These are phyloP conservation scores for Panthera leo DNA, from an alignment of 2,113 vertebrate species.

Conservation along the genomic window DNA sequence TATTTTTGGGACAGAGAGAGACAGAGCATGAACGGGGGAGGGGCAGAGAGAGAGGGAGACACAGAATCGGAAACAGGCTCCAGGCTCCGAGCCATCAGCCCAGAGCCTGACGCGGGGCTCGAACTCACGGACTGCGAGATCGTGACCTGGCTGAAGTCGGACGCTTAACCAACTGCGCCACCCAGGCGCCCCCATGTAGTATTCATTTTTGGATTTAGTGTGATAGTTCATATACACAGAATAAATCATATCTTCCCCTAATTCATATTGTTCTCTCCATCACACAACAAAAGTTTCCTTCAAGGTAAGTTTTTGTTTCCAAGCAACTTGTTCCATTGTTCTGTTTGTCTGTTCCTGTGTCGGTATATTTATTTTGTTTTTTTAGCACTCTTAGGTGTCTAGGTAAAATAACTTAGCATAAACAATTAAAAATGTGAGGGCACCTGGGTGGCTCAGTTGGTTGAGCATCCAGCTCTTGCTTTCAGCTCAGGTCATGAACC, in stretches of 20 bases:
- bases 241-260: background rate
- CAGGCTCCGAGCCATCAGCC: too few relatives aligned
- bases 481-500: too few relatives aligned
- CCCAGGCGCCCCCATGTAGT: background rate
- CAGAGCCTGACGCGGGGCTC: too few relatives aligned
- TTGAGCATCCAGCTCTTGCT: too few relatives aligned
- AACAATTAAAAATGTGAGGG: background rate
- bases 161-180: too few relatives aligned
- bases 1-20: too few relatives aligned
- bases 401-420: background rate
- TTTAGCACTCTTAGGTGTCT: background rate
- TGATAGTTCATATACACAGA: background rate
- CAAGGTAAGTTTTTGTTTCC: background rate
- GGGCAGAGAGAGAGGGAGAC: too few relatives aligned
- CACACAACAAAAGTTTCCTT: background rate
- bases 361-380: background rate
- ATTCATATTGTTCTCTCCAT: background rate
- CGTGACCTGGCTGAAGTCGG: too few relatives aligned
- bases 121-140: too few relatives aligned
- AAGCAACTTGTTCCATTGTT: background rate
- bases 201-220: background rate
- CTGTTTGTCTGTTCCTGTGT: background rate
- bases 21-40: too few relatives aligned
- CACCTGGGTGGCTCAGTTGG: too few relatives aligned
- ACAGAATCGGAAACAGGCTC: too few relatives aligned